Evolutionary conservation across 2,113 vertebrate species (phyloP), one percentile per base, ranked within the genome.

Genomic region (Lates calcarifer): DNA sequence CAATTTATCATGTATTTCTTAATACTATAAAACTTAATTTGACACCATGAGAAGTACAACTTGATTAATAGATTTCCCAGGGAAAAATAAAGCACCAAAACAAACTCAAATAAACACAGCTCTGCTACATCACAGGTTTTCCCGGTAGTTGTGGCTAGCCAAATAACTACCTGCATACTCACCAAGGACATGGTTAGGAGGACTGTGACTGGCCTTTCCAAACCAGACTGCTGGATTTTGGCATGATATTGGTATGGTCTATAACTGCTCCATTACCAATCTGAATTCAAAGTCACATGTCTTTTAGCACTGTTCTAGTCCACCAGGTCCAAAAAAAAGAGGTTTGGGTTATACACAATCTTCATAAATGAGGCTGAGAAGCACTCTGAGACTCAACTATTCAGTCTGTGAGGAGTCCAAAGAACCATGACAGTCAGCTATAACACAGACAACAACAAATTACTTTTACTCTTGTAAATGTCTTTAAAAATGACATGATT

Each of bases 1-100:
- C n/a, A 17, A 22, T 82, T 71, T 37, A 60, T 51, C 43, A 41
- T 47, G 53, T 11, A 28, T 51, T 28, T 51, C 75, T 45, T 53
- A 14, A 65, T 45, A 43, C 28, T 8, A 60, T 33, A 57, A 49
- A 17, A 68, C 43, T 55, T 1, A 39, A 6, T 65, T 64, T 24
- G 26, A 49, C 33, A 24, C 2, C 45, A 35, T 28, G 22, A 80
- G 29, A 61, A 35, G 8, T 33, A 60, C 70, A 28, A 12, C 17
- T 60, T 37, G 9, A 64, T 63, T 57, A 41, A 41, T 17, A 49
- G 8, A 55, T 20, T 49, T 66, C 20, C 37, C 20, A 8, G 60
- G n/a, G 6, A 31, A 62, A 37, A 62, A 57, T 6, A 6, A n/a
- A n/a, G n/a, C 0, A 60, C 17, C 43, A 18, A 47, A 20, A 14